These are phyloP conservation scores for Oxygymnocypris stewartii DNA, from an alignment of 2,113 vertebrate genomes.

Conservation along the genomic window DNA sequence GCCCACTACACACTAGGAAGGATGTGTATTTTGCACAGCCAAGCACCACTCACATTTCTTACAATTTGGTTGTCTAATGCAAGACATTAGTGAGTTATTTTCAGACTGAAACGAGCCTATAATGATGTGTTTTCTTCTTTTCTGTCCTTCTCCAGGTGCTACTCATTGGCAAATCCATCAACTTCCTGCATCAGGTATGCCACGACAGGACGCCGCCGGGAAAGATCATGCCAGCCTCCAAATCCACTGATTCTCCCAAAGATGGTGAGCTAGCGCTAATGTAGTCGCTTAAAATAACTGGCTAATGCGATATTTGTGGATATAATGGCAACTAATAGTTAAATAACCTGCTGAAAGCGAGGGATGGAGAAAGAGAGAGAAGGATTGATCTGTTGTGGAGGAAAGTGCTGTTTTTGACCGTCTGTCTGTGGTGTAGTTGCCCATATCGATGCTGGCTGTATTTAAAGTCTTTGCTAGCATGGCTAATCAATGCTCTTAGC, in stretches of 20 bases:
- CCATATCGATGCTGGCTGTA: conserved; percentile 37
- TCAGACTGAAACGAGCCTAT: neutral
- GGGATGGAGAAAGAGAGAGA: conserved; percentile 13
- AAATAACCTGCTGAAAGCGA: conserved; percentile 39
- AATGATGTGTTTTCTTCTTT: neutral
- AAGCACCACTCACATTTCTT: neutral
- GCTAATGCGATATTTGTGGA: neutral
- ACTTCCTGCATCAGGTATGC: conserved; percentile 98
- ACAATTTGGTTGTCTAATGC: neutral
- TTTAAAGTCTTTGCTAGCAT: conserved; percentile 45
- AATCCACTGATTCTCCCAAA: conserved; percentile 84
- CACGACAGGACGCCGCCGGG: conserved; percentile 90
- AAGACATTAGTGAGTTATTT: neutral
- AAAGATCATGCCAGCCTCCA: conserved; percentile 85
- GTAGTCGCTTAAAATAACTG: conserved; percentile 47
- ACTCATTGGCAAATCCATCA: conserved; percentile 97
- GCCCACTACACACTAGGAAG: neutral
- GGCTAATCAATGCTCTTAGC: conserved; percentile 45
- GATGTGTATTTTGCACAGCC: neutral
- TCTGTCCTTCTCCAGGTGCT: conserved; percentile 79
- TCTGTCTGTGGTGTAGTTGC: conserved; percentile 8
- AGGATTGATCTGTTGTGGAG: conserved; percentile 50
- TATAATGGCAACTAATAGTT: conserved; percentile 5
- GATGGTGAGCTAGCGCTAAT: conserved; percentile 76
- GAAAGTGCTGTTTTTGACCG: conserved; percentile 38